phyloP scores from a whole-genome alignment of 2,888 invertebrate species.

The Mythimna loreyi region DNA sequence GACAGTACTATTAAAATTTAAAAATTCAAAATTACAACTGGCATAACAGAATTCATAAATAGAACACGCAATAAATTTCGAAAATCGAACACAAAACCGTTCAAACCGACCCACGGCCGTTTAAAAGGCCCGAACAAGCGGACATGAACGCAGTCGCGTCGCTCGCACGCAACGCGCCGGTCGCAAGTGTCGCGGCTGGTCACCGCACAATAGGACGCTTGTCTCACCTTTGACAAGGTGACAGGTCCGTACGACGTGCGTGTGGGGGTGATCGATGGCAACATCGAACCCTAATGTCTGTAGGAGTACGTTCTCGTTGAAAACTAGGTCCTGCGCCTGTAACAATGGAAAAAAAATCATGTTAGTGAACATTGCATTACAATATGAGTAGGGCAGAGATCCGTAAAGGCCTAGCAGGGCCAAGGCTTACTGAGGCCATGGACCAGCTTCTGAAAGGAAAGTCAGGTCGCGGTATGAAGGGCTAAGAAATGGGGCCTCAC shows the following conservation, averaged over 20 bases:
- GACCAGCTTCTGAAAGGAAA: no score
- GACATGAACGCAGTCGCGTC: conserved; percentile 27
- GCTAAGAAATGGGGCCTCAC: no score
- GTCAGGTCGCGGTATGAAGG: no score
- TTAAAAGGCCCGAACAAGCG: conserved; percentile 53
- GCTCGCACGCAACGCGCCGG: conserved; percentile 25
- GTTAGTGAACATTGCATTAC: conserved; percentile 1
- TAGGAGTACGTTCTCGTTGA: conserved; percentile 98
- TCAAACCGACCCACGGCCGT: conserved; percentile 54
- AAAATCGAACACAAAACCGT: conserved; percentile 36
- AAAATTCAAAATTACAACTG: conserved; percentile 24
- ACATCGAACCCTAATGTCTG: conserved; percentile 99
- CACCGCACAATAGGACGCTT: conserved; percentile 71
- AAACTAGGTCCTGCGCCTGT: conserved; percentile 97
- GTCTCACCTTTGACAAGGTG: conserved; percentile 97
- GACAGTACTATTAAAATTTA: conserved; percentile 1
- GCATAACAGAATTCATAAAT: conserved; percentile 16
- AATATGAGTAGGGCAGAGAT: neutral
- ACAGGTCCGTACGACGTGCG: conserved; percentile 98
- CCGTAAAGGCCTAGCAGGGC: no score
- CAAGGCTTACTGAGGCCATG: no score
- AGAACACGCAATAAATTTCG: conserved; percentile 12
- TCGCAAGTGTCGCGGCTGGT: conserved; percentile 44
- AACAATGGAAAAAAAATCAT: conserved; percentile 37
- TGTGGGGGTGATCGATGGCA: conserved; percentile 99